These are phyloP conservation scores for Plebejus melissa DNA, from an alignment of 2,888 invertebrate genomes.

Conservation along the genomic window DNA sequence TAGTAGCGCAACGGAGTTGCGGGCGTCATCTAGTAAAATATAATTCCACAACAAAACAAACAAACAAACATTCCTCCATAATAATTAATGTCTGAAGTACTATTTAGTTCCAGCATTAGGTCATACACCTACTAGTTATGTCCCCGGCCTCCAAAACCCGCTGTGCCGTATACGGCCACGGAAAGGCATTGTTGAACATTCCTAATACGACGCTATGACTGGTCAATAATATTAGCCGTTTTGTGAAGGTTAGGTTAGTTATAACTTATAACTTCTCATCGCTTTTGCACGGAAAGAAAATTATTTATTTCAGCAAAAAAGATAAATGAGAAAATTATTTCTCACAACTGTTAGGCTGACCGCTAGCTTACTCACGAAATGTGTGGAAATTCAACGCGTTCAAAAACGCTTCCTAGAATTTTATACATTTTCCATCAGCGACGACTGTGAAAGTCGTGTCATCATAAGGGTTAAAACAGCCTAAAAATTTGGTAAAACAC, in stretches of 20 bases:
- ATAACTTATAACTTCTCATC: not conserved
- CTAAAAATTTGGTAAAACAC: not conserved
- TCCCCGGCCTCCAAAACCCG: constrained; percentile 13
- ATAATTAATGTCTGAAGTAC: not conserved
- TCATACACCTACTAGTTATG: not conserved
- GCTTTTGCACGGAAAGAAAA: too few relatives aligned
- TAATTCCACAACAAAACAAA: constrained; percentile 1
- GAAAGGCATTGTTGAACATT: constrained; percentile 3
- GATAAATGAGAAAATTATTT: too few relatives aligned
- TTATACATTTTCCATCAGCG: too few relatives aligned
- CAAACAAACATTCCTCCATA: not conserved
- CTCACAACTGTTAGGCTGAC: too few relatives aligned
- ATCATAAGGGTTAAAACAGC: not conserved
- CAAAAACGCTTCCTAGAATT: too few relatives aligned
- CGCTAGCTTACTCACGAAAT: too few relatives aligned
- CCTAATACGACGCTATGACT: constrained; percentile 9
- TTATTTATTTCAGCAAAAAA: too few relatives aligned
- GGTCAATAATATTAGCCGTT: not conserved
- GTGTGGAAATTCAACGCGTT: too few relatives aligned
- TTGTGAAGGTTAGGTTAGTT: not conserved
- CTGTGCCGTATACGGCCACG: not conserved
- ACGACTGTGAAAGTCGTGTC: too few relatives aligned
- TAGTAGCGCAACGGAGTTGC: too few relatives aligned
- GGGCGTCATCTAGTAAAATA: too few relatives aligned
- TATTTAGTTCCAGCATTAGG: not conserved